Evolutionary conservation across 2,797 vertebrate genomes (phyloP).

Genomic region (Iguana delicatissima): DNA sequence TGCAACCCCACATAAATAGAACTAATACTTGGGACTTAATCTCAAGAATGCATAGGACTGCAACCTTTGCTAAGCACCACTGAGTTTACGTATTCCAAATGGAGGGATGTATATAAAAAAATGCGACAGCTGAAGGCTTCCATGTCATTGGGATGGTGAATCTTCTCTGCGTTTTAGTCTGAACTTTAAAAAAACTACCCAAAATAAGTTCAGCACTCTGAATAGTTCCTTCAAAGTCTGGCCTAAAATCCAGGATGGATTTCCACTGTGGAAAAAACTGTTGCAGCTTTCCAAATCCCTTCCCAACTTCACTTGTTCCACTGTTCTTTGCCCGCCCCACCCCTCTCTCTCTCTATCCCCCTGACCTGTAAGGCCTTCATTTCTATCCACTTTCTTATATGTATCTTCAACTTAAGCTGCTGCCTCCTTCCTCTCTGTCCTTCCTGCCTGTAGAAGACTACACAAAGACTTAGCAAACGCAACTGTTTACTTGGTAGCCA

Average conservation of each 20-base stretch:
- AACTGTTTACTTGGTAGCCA: background rate
- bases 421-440: too few relatives aligned
- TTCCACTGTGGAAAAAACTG: too few relatives aligned
- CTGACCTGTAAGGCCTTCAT: background rate
- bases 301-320: too few relatives aligned
- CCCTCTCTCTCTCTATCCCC: background rate
- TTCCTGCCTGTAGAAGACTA: too few relatives aligned
- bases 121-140: background rate
- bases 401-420: too few relatives aligned
- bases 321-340: background rate
- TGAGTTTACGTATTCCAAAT: background rate
- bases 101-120: background rate
- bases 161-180: background rate
- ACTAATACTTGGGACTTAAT: background rate
- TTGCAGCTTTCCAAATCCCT: too few relatives aligned
- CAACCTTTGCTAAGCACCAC: background rate
- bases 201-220: too few relatives aligned
- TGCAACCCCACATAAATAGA: background rate
- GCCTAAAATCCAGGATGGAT: too few relatives aligned
- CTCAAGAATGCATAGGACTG: background rate
- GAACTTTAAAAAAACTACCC: too few relatives aligned
- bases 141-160: background rate
- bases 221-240: too few relatives aligned
- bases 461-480: background rate
- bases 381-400: too few relatives aligned